Evolutionary conservation across 2,113 vertebrate genomes (phyloP).

Genomic region (Naja naja): DNA sequence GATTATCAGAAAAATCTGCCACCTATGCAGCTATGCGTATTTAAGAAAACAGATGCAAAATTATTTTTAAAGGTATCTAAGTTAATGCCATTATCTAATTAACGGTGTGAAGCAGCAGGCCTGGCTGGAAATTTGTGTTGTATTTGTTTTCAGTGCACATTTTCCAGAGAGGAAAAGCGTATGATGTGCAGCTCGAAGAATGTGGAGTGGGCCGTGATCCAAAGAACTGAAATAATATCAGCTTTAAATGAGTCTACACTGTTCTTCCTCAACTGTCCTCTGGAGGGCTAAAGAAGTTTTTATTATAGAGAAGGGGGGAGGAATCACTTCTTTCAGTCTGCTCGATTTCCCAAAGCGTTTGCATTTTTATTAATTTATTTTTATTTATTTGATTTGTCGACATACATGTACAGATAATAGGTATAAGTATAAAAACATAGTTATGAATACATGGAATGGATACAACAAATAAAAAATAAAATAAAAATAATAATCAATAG

Average conservation of each 20-base stretch:
- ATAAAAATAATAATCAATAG: no score
- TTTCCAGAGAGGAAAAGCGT: background rate
- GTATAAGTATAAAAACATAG: no score
- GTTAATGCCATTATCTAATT: background rate
- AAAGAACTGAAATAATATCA: background rate
- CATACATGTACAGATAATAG: no score
- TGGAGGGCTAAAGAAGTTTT: background rate
- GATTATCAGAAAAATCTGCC: background rate
- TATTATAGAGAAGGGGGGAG: rapidly evolving
- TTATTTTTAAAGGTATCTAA: background rate
- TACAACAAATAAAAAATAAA: no score
- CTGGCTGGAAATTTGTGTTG: background rate
- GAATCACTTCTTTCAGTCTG: background rate
- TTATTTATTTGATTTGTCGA: no score
- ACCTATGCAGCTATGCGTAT: background rate
- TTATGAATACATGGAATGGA: no score
- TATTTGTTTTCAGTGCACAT: no score
- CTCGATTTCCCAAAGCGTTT: no score
- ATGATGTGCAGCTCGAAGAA: background rate
- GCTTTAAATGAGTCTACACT: background rate
- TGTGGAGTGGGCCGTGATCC: no score
- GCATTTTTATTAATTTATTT: no score
- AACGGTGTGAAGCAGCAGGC: background rate
- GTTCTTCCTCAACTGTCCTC: background rate
- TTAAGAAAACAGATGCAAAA: background rate